Conservation (phyloP, 2,797 vertebrate species). For the Nannoperca obscura region DNA sequence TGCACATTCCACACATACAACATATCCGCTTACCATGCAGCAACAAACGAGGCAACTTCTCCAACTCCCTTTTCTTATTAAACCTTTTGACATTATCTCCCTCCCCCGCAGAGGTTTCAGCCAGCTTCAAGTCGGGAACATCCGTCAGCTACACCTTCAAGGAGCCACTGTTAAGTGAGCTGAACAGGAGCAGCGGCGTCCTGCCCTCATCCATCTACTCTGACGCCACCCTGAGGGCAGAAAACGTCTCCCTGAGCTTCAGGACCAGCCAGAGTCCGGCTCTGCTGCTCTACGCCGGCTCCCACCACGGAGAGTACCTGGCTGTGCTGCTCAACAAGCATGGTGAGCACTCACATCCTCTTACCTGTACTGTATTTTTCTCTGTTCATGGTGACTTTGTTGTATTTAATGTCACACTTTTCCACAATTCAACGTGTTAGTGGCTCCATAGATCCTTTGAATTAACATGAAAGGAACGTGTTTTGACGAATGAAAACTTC, state of each 20-base stretch:
- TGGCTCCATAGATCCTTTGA: not conserved
- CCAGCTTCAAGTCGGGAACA: slow-evolving; percentile 88
- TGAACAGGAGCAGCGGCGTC: slow-evolving; percentile 84
- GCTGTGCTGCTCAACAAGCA: slow-evolving; percentile 90
- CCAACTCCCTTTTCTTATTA: not conserved
- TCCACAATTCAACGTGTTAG: not conserved
- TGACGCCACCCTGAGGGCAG: slow-evolving; percentile 86
- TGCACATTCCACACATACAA: not conserved
- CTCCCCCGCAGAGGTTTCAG: slow-evolving; percentile 91
- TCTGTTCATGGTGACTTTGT: not conserved
- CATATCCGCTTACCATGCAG: not conserved
- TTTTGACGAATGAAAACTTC: not conserved
- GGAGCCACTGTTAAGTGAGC: slow-evolving; percentile 83
- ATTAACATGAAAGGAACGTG: not conserved
- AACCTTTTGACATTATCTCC: not conserved
- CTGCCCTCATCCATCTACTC: slow-evolving; percentile 86
- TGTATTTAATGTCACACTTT: not conserved
- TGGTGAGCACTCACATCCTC: slow-evolving; percentile 81
- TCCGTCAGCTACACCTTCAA: slow-evolving; percentile 90
- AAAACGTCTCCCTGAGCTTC: slow-evolving; percentile 89
- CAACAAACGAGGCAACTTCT: not conserved
- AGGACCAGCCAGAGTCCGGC: slow-evolving; percentile 88
- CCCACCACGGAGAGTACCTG: slow-evolving; percentile 90
- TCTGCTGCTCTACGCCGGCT: slow-evolving; percentile 88
- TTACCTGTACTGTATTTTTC: not conserved